phyloP scores from a whole-genome alignment of 2,888 invertebrate genomes.

The Leptura quadrifasciata region DNA sequence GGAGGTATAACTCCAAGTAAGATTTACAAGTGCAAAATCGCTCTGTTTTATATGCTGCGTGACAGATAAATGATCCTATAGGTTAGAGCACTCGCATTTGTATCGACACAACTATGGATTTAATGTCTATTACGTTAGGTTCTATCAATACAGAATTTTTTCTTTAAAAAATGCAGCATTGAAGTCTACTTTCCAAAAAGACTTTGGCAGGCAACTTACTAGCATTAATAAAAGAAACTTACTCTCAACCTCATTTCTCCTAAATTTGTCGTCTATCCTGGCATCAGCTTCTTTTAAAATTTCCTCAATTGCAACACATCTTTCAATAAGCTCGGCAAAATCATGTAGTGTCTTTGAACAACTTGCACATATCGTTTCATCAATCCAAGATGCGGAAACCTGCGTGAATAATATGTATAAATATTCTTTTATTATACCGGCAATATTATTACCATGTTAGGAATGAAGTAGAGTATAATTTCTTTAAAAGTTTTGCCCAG shows the following conservation, averaged over 20 bases:
- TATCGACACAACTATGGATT: no score
- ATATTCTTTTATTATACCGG: not conserved
- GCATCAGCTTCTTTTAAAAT: not conserved
- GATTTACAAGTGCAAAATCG: no score
- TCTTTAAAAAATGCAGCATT: no score
- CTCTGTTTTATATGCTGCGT: no score
- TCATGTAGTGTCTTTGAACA: not conserved
- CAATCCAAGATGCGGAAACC: not conserved
- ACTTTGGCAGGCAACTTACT: not conserved
- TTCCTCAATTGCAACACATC: conserved; percentile 6
- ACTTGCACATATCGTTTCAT: not conserved
- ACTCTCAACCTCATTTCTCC: not conserved
- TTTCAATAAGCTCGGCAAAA: not conserved
- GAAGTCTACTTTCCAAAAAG: no score
- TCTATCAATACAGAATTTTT: no score
- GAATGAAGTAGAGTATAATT: conserved; percentile 39
- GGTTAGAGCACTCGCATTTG: no score
- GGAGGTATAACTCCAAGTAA: no score
- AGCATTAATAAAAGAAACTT: not conserved
- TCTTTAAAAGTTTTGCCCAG: conserved; percentile 42
- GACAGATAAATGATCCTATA: no score
- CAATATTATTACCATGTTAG: conserved; percentile 16
- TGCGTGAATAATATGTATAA: conserved; percentile 1
- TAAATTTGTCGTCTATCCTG: not conserved
- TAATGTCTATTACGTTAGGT: no score